These are phyloP conservation scores for Percopsis transmontana DNA, from an alignment of 2,113 vertebrate species.

Conservation along the genomic window DNA sequence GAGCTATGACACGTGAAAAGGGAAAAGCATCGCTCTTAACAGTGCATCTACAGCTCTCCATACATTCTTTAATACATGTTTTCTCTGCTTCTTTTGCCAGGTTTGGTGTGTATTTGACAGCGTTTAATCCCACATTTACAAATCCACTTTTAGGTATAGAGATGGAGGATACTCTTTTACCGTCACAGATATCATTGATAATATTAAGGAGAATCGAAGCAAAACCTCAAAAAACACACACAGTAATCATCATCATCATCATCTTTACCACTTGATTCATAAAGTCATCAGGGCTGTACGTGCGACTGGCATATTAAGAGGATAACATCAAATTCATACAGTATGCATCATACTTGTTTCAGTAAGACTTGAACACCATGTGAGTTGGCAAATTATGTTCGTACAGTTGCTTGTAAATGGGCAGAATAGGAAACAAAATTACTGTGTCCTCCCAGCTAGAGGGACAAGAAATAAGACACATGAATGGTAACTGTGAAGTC, in stretches of 20 bases:
- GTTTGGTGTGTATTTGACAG: not conserved
- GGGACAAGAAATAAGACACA: too few species aligned
- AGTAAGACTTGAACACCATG: too few species aligned
- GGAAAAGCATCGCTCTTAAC: conserved; percentile 68
- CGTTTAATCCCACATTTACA: too few species aligned
- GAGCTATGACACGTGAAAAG: conserved; percentile 80
- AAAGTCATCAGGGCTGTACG: conserved; percentile 8
- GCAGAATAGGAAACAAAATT: too few species aligned
- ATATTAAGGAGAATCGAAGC: conserved; percentile 45
- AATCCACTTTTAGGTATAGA: too few species aligned
- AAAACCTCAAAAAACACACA: conserved; percentile 7
- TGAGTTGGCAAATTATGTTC: too few species aligned
- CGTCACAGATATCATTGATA: conserved; percentile 19
- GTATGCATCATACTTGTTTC: not conserved
- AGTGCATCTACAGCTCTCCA: conserved; percentile 56
- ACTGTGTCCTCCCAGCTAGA: too few species aligned
- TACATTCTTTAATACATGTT: conserved; percentile 44
- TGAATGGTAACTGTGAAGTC: too few species aligned
- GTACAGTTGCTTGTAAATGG: too few species aligned
- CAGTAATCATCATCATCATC: conserved; percentile 14
- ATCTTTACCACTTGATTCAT: not conserved
- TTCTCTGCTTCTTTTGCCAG: conserved; percentile 10
- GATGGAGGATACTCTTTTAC: not conserved
- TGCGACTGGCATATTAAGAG: conserved; percentile 40
- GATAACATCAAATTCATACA: conserved; percentile 13